Conservation (phyloP, 1,140 invertebrate genomes). For the Drosophila sp. region DNA sequence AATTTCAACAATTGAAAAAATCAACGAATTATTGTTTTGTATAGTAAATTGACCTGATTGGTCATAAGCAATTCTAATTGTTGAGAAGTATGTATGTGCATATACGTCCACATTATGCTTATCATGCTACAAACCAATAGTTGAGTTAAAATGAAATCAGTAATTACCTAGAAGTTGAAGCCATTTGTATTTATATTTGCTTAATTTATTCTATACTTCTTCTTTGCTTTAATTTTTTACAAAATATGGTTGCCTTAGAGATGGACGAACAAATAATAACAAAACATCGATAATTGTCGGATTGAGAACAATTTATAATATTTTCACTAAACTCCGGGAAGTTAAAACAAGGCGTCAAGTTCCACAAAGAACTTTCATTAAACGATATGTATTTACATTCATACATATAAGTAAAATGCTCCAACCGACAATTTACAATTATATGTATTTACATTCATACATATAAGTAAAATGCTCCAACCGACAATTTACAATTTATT, state of each 20-base stretch:
- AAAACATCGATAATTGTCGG: conserved; percentile 6
- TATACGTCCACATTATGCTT: not conserved
- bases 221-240: conserved; percentile 18
- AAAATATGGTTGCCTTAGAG: conserved; percentile 25
- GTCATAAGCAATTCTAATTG: not conserved
- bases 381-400: too few species aligned
- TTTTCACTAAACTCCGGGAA: not conserved
- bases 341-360: too few species aligned
- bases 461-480: too few species aligned
- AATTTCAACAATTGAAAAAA: not conserved
- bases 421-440: too few species aligned
- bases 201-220: not conserved
- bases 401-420: too few species aligned
- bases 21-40: not conserved
- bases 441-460: too few species aligned
- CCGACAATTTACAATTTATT: not conserved
- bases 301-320: not conserved
- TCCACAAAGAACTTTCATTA: too few species aligned
- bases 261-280: conserved; percentile 22
- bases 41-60: not conserved
- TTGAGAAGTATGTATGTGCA: not conserved
- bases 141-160: not conserved
- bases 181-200: conserved; percentile 51
- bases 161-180: conserved; percentile 67
- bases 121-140: not conserved